Percentiles rank a stretch among this genome's conserved stretches.
phyloP scores from a whole-genome alignment of 2,888 invertebrate species.

The Bhutanitis thaidina region DNA sequence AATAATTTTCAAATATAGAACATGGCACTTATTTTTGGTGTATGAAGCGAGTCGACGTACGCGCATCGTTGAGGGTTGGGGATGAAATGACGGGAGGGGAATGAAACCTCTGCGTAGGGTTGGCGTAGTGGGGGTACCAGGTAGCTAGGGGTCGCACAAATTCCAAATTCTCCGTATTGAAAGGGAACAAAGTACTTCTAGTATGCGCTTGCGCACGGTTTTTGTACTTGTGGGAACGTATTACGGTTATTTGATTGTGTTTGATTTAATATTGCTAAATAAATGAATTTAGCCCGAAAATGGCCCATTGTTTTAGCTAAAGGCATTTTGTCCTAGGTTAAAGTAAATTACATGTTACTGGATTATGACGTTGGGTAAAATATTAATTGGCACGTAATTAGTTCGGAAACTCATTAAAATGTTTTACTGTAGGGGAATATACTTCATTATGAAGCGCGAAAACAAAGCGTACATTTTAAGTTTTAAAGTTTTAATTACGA shows the following conservation, averaged over 20 bases:
- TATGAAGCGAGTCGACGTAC: constrained; percentile 41
- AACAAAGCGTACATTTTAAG: constrained; percentile 8
- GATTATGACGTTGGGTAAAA: not conserved
- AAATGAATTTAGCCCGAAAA: not conserved
- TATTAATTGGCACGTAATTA: constrained; percentile 4
- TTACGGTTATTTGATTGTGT: constrained; percentile 11
- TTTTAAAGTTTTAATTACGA: not conserved
- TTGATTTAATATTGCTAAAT: not conserved
- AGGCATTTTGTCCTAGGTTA: not conserved
- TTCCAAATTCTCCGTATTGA: constrained; percentile 55
- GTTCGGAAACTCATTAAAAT: constrained; percentile 12
- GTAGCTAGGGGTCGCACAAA: constrained; percentile 55
- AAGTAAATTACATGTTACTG: constrained; percentile 2
- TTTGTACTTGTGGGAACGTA: constrained; percentile 33
- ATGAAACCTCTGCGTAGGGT: constrained; percentile 27
- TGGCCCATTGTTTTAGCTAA: constrained; percentile 4
- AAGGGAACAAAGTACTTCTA: constrained; percentile 39
- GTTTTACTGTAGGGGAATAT: constrained; percentile 1
- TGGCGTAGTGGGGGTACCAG: constrained; percentile 42
- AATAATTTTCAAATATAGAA: constrained; percentile 29
- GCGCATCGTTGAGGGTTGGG: constrained; percentile 58
- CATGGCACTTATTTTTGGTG: constrained; percentile 13
- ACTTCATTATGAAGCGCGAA: constrained; percentile 5
- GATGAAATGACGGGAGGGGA: constrained; percentile 44
- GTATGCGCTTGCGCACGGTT: constrained; percentile 39